Evolutionary conservation across 2,797 vertebrate species (phyloP).

Genomic region (Sebastes hopkinsi): DNA sequence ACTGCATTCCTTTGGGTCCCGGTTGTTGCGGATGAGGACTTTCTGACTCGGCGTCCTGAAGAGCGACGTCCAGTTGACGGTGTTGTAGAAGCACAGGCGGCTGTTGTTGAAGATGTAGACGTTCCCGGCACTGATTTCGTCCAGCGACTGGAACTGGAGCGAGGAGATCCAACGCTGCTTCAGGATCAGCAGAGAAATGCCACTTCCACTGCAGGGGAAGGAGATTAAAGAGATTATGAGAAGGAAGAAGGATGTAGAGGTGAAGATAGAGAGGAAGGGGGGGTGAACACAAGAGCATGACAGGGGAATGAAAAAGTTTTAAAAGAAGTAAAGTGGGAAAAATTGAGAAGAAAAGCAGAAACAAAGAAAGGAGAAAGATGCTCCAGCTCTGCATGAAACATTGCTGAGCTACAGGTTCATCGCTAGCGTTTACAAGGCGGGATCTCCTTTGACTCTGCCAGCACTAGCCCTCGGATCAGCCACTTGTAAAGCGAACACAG

Average conservation of each 20-base stretch:
- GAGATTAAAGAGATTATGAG: background rate
- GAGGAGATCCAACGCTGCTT: slow-evolving; percentile 96
- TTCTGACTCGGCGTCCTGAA: slow-evolving; percentile 92
- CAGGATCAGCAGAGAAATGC: slow-evolving; percentile 94
- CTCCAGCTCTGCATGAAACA: background rate
- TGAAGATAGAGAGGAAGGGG: background rate
- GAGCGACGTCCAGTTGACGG: slow-evolving; percentile 95
- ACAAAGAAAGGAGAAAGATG: background rate
- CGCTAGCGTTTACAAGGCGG: background rate
- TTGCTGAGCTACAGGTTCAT: slow-evolving; percentile 26
- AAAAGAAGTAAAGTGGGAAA: background rate
- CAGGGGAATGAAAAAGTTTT: background rate
- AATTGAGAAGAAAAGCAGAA: background rate
- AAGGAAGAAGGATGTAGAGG: background rate
- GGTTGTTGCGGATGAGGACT: slow-evolving; percentile 90
- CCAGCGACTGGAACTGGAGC: slow-evolving; percentile 93
- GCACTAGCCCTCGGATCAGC: slow-evolving; percentile 19
- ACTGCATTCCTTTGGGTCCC: slow-evolving; percentile 93
- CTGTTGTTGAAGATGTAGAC: slow-evolving; percentile 98
- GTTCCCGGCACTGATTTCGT: slow-evolving; percentile 97
- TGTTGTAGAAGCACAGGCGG: slow-evolving; percentile 96
- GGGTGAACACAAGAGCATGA: background rate
- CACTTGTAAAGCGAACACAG: slow-evolving; percentile 23
- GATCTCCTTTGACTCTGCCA: slow-evolving; percentile 15
- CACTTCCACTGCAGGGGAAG: slow-evolving; percentile 72